Evolutionary conservation across 2,797 vertebrate genomes (phyloP), one percentile per base, ranked within the genome.

Genomic region (Cercopithecus petaurista): DNA sequence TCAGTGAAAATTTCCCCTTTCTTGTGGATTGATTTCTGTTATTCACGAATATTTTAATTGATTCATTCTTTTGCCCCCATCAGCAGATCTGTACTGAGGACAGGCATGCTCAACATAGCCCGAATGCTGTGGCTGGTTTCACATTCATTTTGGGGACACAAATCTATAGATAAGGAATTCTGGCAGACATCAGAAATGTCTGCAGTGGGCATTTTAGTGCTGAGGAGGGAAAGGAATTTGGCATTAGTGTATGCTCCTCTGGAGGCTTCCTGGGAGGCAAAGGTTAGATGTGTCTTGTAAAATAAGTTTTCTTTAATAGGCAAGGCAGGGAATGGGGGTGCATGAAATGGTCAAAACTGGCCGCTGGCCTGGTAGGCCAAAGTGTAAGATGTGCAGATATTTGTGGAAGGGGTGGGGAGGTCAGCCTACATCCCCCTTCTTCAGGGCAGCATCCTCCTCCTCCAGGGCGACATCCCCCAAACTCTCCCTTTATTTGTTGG

Each of bases 91-190:
- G 22, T 10, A 11, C 33, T 1, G 9, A 75, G 21, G 39, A 2
- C 0, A 7, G 75, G 11, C 21, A 2, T 0, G 5, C 26, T 55
- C 15, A 4, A 0, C 0, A 0, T 11, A n/a, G 75, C 59, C 57
- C 1, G 0, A n/a, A 26, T 1, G 17, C 22, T 33, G 46, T 70
- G 17, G 22, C 1, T 17, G n/a, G 52, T 11, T 33, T 57, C 67
- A 21, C 4, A 6, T 33, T 70, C 28, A 21, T 1, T 24, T 30
- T 22, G 46, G 64, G 59, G 67, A 64, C 21, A 21, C 10, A 15
- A 8, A 43, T 57, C n/a, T 59, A 7, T 12, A 2, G 1, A 0
- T 9, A 21, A 41, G 36, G 21, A 4, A 22, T 2, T n/a, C 52
- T 2, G 1, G 4, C 26, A 5, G 76, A 41, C 9, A 1, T 52